Base-by-base conservation (phyloP, 2,797 vertebrate genomes). In the Bovichtus variegatus region DNA sequence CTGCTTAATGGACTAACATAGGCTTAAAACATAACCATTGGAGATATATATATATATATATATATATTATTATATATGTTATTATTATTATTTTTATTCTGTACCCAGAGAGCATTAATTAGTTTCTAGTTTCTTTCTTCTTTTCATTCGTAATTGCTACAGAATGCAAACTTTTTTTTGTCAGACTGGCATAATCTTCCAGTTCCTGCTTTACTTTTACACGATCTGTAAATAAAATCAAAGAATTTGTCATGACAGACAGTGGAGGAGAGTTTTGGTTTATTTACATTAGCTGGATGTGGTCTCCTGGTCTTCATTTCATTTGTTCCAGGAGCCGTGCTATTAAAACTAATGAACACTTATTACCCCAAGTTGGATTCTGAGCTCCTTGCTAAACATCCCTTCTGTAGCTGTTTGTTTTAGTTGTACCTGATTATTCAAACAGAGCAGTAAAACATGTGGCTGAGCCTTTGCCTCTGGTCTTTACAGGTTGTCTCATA, bases 291-390 rank as follows among this genome's bases (percentile, higher is more conserved):
- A 89, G 80, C 86, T 86, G 76, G 83, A 85, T 91, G 86, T 85
- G 81, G 80, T 90, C 86, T 89, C 87, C 85, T 82, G 84, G 88
- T 92, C 84, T 87, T 87, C 75, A 81, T 91, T 90, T 91, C 78
- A 88, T 91, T 90, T 88, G 80, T 55, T 91, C 72, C 76, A 23
- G 87, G 85, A 94, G 89, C 90, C 84, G 85, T 77, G 80, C 90
- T 85, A 91, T 94, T 94, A 92, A 93, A 93, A 80, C 91, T 92
- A 93, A 93, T 93, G 86, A 94, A 90, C 87, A 91, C 92, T 88
- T 91, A 93, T 94, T 93, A 91, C 83, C 88, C 68, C 18, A 74
- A 88, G 90, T 88, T 89, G 88, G 89, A 91, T 87, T 74, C 86
- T 77, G 82, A 80, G 78, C 86, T 86, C 84, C 74, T 79, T 90